phyloP scores from a whole-genome alignment of 2,888 invertebrate genomes.

The Hemistola chrysoprasaria region DNA sequence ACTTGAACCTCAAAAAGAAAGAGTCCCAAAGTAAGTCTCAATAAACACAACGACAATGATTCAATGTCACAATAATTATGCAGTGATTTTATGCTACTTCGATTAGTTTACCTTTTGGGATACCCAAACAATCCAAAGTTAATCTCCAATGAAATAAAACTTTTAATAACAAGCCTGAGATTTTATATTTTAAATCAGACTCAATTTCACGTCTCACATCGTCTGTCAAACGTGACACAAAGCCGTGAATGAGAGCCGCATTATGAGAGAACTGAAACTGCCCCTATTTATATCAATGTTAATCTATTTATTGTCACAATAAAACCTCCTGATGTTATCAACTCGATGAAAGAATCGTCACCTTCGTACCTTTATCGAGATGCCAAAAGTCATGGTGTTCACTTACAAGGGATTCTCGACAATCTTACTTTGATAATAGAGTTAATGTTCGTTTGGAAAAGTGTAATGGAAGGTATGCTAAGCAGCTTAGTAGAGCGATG shows the following conservation, averaged over 20 bases:
- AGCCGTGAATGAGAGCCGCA: slow-evolving; percentile 74
- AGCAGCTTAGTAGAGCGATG: slow-evolving; percentile 72
- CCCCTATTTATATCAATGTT: slow-evolving; percentile 79
- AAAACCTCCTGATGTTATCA: slow-evolving; percentile 80
- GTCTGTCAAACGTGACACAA: slow-evolving; percentile 78
- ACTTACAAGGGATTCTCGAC: slow-evolving; percentile 28
- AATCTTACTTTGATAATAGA: slow-evolving; percentile 34
- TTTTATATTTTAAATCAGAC: slow-evolving; percentile 76
- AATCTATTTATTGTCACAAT: slow-evolving; percentile 81
- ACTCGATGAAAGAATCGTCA: slow-evolving; percentile 79
- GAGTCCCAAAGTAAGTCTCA: too few species aligned
- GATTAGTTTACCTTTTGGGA: slow-evolving; percentile 41
- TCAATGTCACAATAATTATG: slow-evolving; percentile 10
- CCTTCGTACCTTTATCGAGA: slow-evolving; percentile 70
- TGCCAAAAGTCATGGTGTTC: slow-evolving; percentile 68
- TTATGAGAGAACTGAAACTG: slow-evolving; percentile 73
- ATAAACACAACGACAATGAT: too few species aligned
- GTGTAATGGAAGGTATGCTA: slow-evolving; percentile 55
- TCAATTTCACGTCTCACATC: slow-evolving; percentile 80
- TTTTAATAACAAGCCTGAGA: slow-evolving; percentile 64
- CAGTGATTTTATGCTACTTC: slow-evolving; percentile 43
- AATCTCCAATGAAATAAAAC: slow-evolving; percentile 63
- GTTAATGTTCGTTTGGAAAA: slow-evolving; percentile 35
- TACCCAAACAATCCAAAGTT: slow-evolving; percentile 73
- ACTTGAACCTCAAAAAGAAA: too few species aligned